These are phyloP conservation scores for Syndactyla subalaris DNA, from an alignment of 2,797 vertebrate genomes.

Conservation along the genomic window DNA sequence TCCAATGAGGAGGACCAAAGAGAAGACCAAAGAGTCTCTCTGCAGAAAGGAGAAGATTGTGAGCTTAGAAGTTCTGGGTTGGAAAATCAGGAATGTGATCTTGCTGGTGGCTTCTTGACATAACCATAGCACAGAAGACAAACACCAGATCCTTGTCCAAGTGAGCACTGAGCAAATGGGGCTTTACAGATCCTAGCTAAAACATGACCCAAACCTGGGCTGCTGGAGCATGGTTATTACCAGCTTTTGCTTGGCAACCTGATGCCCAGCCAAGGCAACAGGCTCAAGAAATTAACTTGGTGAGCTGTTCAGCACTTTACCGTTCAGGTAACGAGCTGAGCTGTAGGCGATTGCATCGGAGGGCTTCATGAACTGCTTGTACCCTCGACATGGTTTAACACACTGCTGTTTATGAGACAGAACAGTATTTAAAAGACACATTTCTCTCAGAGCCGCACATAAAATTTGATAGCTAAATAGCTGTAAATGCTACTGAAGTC, in stretches of 20 bases:
- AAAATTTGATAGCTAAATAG: conserved; percentile 73
- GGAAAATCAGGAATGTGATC: not conserved
- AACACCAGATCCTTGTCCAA: not conserved
- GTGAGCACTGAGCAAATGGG: fast-evolving
- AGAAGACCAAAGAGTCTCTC: not conserved
- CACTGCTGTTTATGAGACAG: conserved; percentile 67
- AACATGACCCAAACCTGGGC: not conserved
- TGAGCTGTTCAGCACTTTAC: not conserved
- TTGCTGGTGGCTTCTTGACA: not conserved
- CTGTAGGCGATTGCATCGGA: not conserved
- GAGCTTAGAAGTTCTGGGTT: not conserved
- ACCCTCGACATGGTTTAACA: conserved; percentile 62
- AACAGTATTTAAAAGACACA: conserved; percentile 68
- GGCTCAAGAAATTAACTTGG: not conserved
- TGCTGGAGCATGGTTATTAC: not conserved
- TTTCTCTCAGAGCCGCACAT: conserved; percentile 63
- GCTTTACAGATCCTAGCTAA: not conserved
- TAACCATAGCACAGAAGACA: not conserved
- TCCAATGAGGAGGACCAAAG: not conserved
- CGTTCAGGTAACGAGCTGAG: not conserved
- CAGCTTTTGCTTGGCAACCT: not conserved
- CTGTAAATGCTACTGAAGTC: conserved; percentile 71
- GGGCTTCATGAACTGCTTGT: not conserved
- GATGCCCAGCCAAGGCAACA: not conserved
- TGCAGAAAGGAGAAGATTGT: not conserved